Base-by-base conservation (phyloP, 2,888 invertebrate genomes). In the Cantharis flavilabris region DNA sequence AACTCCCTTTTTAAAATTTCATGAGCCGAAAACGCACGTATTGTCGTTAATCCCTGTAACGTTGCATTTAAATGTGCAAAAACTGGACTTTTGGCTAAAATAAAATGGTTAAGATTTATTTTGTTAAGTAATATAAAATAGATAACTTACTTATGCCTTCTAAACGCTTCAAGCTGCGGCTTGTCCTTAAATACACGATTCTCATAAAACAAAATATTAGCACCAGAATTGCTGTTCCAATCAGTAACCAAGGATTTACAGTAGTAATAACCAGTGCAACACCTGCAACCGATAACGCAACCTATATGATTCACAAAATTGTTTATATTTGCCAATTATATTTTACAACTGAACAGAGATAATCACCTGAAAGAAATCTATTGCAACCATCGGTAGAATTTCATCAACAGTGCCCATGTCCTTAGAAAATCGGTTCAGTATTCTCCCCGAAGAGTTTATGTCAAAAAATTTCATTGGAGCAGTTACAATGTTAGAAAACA, bases 381-480 rank as follows among this genome's bases (percentile, higher is more conserved):
- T 67, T 23, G 65, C 13, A 23, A 67, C 89, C 26, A 84, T 83
- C 0, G 91, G 91, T 63, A 91, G 83, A 9, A 88, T 75, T 83
- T 91, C 91, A 83, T 92, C 91, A 23, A 91, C 89, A 0, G 90
- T 87, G 1, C 91, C 93, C 86, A 93, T 91, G 85, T 94, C 94
- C 84, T 94, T 94, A 3, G 94, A 92, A 85, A 94, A 94, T 70
- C 94, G 88, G 86, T 94, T 94, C 62, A 94, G 87, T 79, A 94
- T 91, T 64, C 91, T 88, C 1, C 92, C 92, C 1, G 91, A 90
- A 1, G 93, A 91, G 85, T 94, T 94, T 0, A 89, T 90, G 82
- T 94, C 93, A 86, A 94, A 95, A 86, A 95, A 95, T 73, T 89
- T 87, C 89, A 94, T 92, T 0, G 92, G 91, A 0, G 93, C 91